These are phyloP conservation scores for Ellobium chinense DNA, from an alignment of 2,888 invertebrate genomes.

Conservation along the genomic window DNA sequence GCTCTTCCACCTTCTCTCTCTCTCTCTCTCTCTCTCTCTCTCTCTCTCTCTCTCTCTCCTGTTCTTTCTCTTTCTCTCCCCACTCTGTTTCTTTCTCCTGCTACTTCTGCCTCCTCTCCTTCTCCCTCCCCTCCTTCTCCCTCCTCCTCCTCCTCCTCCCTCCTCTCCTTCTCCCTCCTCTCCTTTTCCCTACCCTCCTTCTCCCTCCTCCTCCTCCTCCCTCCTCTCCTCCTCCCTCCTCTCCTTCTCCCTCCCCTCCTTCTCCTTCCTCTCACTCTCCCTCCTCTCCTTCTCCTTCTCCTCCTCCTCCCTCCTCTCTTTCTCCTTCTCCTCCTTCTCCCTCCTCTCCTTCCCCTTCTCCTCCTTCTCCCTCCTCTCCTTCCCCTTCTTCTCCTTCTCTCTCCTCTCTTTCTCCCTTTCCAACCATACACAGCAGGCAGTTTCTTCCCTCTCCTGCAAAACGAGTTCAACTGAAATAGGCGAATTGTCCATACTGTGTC, in stretches of 20 bases:
- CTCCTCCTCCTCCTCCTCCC: not conserved
- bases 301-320: slow-evolving; percentile 2
- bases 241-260: not conserved
- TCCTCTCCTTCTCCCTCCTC: not conserved
- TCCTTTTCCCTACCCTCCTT: not conserved
- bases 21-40: no score
- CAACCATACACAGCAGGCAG: no score
- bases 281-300: not conserved
- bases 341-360: not conserved
- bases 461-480: no score
- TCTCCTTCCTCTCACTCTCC: no score
- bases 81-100: no score
- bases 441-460: no score
- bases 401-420: not conserved
- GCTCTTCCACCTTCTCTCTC: no score
- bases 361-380: not conserved
- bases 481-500: no score
- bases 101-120: no score
- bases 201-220: not conserved
- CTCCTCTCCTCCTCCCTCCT: not conserved
- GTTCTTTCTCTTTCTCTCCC: no score
- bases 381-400: not conserved
- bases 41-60: no score
- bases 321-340: slow-evolving; percentile 3
- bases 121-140: no score